phyloP scores from a whole-genome alignment of 2,797 vertebrate species.

The Hydrocynus forskahlii region DNA sequence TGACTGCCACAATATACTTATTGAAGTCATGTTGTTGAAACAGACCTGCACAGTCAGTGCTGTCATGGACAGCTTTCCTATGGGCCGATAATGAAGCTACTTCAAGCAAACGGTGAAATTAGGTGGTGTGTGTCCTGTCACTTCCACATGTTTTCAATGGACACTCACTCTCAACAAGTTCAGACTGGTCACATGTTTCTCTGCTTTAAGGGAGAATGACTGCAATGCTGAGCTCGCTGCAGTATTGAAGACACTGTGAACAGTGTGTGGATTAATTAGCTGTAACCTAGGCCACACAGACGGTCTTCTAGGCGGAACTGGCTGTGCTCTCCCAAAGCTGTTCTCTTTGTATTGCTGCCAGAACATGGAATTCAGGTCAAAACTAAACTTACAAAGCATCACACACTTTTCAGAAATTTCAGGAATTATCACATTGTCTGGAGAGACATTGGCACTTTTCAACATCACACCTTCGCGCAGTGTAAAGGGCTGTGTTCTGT shows the following conservation, averaged over 20 bases:
- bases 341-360: conserved; percentile 7
- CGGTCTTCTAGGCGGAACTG: conserved; percentile 8
- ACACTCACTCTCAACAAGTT: not conserved
- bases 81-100: conserved; percentile 16
- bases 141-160: not conserved
- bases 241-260: conserved; percentile 11
- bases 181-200: not conserved
- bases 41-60: not conserved
- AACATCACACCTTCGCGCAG: too few relatives aligned
- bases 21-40: not conserved
- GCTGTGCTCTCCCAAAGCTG: conserved; percentile 24
- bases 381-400: not conserved
- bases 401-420: not conserved
- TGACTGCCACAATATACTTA: too few relatives aligned
- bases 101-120: conserved; percentile 1
- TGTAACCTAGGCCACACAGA: not conserved
- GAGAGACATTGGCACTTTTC: not conserved
- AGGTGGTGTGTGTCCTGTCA: conserved; percentile 5
- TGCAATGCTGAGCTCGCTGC: not conserved
- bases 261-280: conserved; percentile 19
- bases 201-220: not conserved
- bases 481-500: too few relatives aligned
- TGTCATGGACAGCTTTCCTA: conserved; percentile 4
- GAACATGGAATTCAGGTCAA: conserved; percentile 7
- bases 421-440: not conserved